Conservation (phyloP, 2,113 vertebrate species). For the Nycticryphes semicollaris region DNA sequence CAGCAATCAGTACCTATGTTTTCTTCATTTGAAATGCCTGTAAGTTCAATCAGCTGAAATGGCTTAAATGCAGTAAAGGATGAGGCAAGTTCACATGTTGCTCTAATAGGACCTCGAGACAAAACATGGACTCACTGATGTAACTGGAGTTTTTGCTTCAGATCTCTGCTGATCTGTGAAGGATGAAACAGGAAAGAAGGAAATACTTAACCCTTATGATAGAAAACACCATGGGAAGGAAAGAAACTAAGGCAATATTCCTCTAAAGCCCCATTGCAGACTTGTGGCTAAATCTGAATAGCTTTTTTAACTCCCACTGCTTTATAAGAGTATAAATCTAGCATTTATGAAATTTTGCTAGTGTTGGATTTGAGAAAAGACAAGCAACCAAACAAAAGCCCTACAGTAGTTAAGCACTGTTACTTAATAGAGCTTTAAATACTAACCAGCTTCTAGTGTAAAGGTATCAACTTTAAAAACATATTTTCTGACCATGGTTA, state of each 20-base stretch:
- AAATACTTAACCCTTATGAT: background rate
- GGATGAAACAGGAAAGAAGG: background rate
- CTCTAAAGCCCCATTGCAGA: background rate
- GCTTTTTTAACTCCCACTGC: background rate
- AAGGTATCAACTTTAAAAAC: background rate
- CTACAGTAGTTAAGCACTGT: background rate
- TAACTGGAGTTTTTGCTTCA: background rate
- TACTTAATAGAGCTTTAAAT: background rate
- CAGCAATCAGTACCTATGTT: background rate
- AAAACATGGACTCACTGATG: background rate
- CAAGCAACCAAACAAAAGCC: background rate
- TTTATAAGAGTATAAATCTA: background rate
- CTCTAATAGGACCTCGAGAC: background rate
- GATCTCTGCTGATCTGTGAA: background rate
- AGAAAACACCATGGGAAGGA: background rate
- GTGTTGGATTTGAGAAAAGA: background rate
- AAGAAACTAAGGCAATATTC: background rate
- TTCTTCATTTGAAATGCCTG: background rate
- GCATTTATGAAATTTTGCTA: background rate
- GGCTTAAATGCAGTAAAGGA: background rate
- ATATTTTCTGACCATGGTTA: background rate
- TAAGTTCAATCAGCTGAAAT: slow-evolving; percentile 2
- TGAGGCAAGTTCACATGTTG: background rate
- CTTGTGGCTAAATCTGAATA: background rate
- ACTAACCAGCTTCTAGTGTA: background rate